A percentile compares a stretch with the other conserved stretches of the same genome.
Conservation (phyloP, 2,888 invertebrate genomes). For the Cyclophora albipunctata region DNA sequence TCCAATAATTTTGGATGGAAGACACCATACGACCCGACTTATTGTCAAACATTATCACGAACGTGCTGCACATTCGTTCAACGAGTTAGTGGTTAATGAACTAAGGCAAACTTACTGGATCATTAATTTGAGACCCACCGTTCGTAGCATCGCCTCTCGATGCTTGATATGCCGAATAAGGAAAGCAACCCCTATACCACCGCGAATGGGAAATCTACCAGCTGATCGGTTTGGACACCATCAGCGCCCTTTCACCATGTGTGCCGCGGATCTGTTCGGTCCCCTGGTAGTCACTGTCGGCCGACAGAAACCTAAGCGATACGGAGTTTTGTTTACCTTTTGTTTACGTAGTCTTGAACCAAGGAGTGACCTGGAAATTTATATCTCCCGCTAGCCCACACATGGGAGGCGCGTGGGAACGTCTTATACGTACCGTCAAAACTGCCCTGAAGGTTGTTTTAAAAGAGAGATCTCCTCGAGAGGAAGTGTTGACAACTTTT, state of each 20-base stretch:
- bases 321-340: slow-evolving; percentile 14
- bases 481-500: too few species aligned
- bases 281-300: slow-evolving; percentile 4
- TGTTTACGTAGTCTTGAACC: slow-evolving; percentile 3
- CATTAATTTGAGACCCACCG: slow-evolving; percentile 9
- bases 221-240: slow-evolving; percentile 14
- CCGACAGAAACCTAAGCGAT: slow-evolving; percentile 7
- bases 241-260: slow-evolving; percentile 9
- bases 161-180: neutral
- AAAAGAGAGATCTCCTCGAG: neutral
- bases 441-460: neutral
- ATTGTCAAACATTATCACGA: slow-evolving; percentile 13
- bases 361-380: slow-evolving; percentile 1
- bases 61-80: neutral
- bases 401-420: neutral
- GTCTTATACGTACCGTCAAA: slow-evolving; percentile 2
- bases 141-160: neutral
- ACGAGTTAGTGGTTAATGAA: slow-evolving; percentile 12
- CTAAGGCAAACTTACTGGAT: slow-evolving; percentile 21
- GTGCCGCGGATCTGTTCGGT: slow-evolving; percentile 13
- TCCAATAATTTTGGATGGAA: slow-evolving; percentile 14
- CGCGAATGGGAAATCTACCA: slow-evolving; percentile 15
- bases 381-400: slow-evolving; percentile 1
- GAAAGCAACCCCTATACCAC: slow-evolving; percentile 3
- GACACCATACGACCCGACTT: slow-evolving; percentile 3